Conservation (phyloP, 2,888 invertebrate species). For the Latheticus oryzae region DNA sequence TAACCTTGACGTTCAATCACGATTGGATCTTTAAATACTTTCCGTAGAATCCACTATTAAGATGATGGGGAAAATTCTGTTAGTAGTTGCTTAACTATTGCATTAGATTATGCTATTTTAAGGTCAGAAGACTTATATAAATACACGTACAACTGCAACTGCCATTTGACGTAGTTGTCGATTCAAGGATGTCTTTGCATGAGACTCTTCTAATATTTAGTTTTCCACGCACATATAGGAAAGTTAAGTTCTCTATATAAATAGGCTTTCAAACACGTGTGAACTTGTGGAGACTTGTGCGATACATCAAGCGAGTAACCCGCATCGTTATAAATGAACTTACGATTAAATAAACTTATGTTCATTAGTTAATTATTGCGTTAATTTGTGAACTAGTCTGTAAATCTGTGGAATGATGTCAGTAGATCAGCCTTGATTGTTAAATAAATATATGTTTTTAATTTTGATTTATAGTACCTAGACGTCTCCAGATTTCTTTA, state of each 20-base stretch:
- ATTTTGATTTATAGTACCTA: too few relatives aligned
- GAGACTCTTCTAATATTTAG: too few relatives aligned
- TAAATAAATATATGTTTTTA: too few relatives aligned
- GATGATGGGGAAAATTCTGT: slow-evolving; percentile 2
- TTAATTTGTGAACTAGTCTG: slow-evolving; percentile 8
- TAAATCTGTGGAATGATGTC: slow-evolving; percentile 8
- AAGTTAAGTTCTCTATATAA: background rate
- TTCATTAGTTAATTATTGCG: slow-evolving; percentile 11
- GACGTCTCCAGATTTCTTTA: background rate
- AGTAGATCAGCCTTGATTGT: slow-evolving; percentile 17
- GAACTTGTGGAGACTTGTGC: slow-evolving; percentile 25
- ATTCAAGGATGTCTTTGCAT: too few relatives aligned
- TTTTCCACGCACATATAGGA: too few relatives aligned
- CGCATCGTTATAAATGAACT: slow-evolving; percentile 2
- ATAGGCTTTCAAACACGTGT: background rate
- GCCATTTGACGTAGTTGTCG: too few relatives aligned
- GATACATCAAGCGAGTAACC: slow-evolving; percentile 33
- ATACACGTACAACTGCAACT: too few relatives aligned
- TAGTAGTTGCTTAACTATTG: slow-evolving; percentile 6
- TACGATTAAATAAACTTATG: slow-evolving; percentile 15
- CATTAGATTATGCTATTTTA: slow-evolving; percentile 5
- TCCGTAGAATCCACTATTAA: slow-evolving; percentile 5
- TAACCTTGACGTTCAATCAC: slow-evolving; percentile 36
- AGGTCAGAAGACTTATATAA: slow-evolving; percentile 9
- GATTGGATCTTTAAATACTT: slow-evolving; percentile 30